phyloP scores from a whole-genome alignment of 2,113 vertebrate species.

The Menidia beryllina region DNA sequence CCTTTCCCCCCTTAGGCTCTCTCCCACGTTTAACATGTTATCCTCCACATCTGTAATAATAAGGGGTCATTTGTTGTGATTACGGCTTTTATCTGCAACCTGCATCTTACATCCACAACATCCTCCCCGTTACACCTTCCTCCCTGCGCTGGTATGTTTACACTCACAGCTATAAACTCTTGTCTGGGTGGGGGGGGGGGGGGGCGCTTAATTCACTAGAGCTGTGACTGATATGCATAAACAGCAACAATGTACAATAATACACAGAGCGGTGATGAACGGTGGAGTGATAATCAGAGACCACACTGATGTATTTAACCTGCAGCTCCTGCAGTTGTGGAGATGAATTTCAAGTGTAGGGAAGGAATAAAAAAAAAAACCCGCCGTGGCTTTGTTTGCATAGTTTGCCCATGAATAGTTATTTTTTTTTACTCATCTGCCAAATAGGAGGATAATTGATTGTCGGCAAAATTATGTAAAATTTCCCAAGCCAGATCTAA shows the following conservation, averaged over 20 bases:
- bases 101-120: constrained; percentile 89
- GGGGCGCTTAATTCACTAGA: constrained; percentile 20
- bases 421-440: too few species aligned
- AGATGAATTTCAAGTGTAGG: not conserved
- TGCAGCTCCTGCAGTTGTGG: constrained; percentile 1
- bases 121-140: constrained; percentile 77
- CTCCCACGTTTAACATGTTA: constrained; percentile 86
- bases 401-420: not conserved
- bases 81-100: constrained; percentile 87
- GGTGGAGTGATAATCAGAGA: constrained; percentile 4
- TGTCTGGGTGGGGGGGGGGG: constrained; percentile 17
- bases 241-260: constrained; percentile 46
- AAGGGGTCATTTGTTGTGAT: constrained; percentile 88
- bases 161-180: constrained; percentile 38
- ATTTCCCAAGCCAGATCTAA: too few species aligned
- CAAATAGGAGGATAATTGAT: not conserved
- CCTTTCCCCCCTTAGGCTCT: constrained; percentile 80
- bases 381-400: not conserved
- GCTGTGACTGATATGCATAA: constrained; percentile 29
- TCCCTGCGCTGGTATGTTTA: constrained; percentile 46
- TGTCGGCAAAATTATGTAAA: not conserved
- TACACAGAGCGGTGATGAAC: constrained; percentile 23
- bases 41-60: constrained; percentile 93
- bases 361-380: not conserved
- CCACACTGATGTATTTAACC: constrained; percentile 21